Conservation (phyloP, 53 echinoderm and acorn worm species). For the Arbacia lixula region DNA sequence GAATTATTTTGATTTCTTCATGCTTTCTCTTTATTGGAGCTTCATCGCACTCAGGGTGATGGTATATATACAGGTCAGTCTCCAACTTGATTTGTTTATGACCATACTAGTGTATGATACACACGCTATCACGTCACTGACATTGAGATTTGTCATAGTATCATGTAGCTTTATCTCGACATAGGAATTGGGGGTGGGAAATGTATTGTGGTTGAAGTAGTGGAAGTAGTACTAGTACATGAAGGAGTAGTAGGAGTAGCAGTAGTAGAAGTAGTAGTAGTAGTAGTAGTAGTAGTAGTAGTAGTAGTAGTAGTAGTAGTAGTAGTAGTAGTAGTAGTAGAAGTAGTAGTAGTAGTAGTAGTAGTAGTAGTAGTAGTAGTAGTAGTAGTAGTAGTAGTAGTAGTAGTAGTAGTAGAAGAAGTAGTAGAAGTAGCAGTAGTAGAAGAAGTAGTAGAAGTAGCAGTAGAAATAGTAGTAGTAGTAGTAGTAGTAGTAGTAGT, state of each 20-base stretch:
- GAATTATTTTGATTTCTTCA: constrained; percentile 98
- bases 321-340: constrained; percentile 26
- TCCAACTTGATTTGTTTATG: no score
- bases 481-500: constrained; percentile 43
- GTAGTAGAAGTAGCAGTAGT: constrained; percentile 40
- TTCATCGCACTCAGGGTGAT: constrained; percentile 88
- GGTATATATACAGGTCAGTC: constrained; percentile 78
- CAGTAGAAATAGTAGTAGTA: constrained; percentile 23
- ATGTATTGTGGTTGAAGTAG: no score
- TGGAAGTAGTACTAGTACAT: no score
- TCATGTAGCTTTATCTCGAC: no score
- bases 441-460: not conserved
- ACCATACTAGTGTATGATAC: no score
- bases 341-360: constrained; percentile 41
- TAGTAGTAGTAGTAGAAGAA: constrained; percentile 26
- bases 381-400: constrained; percentile 46
- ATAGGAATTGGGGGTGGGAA: no score
- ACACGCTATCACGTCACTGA: no score
- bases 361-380: constrained; percentile 37
- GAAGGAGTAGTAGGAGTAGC: not conserved
- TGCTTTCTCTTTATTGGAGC: constrained; percentile 88
- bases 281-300: constrained; percentile 37
- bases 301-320: constrained; percentile 40
- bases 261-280: constrained; percentile 30
- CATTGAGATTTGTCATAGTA: no score